These are phyloP conservation scores for Rhopalosiphum padi DNA, from an alignment of 1,140 invertebrate species.

Conservation along the genomic window DNA sequence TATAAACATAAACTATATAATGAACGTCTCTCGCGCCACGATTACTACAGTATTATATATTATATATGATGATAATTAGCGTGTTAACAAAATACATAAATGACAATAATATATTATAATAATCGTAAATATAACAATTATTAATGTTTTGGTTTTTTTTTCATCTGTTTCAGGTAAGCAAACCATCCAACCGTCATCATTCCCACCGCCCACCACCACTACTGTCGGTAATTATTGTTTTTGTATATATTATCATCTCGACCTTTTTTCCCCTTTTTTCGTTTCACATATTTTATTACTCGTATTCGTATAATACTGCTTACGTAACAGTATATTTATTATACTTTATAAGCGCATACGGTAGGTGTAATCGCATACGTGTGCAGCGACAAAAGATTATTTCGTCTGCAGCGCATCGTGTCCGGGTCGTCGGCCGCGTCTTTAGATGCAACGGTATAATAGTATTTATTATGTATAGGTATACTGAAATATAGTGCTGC, in stretches of 20 bases:
- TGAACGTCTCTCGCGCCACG: background rate
- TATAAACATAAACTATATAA: background rate
- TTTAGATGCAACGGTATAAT: constrained; percentile 6
- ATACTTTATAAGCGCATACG: background rate
- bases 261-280: background rate
- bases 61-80: background rate
- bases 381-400: constrained; percentile 3
- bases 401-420: background rate
- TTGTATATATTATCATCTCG: background rate
- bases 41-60: background rate
- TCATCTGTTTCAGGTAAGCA: constrained; percentile 35
- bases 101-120: background rate
- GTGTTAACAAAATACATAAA: background rate
- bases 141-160: background rate
- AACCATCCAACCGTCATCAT: background rate
- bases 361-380: background rate
- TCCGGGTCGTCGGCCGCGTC: background rate
- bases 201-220: background rate
- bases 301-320: background rate
- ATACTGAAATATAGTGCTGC: background rate
- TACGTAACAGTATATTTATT: constrained; percentile 9
- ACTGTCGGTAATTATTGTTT: constrained; percentile 29
- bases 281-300: background rate
- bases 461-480: background rate
- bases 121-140: background rate